Evolutionary conservation across 2,113 vertebrate genomes (phyloP).

Genomic region (Theristicus caerulescens): DNA sequence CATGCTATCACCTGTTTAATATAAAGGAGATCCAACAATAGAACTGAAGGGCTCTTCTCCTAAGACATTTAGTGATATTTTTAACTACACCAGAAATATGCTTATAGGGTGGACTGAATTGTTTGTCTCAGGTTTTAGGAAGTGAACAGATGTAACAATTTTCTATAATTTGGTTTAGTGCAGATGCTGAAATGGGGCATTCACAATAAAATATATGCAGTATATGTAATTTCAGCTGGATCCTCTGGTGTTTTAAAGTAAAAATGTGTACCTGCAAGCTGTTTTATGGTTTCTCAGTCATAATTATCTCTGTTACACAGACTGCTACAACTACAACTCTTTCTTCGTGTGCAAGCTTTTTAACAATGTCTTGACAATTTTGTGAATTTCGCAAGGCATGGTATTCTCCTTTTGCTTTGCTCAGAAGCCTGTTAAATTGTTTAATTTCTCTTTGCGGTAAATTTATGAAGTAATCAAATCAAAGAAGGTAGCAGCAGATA

Average conservation of each 20-base stretch:
- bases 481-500: constrained; percentile 45
- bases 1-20: background rate
- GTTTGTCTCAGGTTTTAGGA: constrained; percentile 70
- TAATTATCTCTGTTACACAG: constrained; percentile 80
- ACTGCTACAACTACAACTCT: constrained; percentile 72
- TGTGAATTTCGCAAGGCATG: constrained; percentile 65
- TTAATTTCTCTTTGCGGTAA: constrained; percentile 67
- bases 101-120: constrained; percentile 49
- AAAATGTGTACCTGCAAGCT: constrained; percentile 85
- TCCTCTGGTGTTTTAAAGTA: constrained; percentile 77
- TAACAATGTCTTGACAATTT: constrained; percentile 72
- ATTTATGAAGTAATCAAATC: constrained; percentile 64
- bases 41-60: background rate
- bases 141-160: constrained; percentile 79
- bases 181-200: constrained; percentile 76
- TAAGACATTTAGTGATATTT: constrained; percentile 17
- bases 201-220: constrained; percentile 79
- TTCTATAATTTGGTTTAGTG: constrained; percentile 76
- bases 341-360: constrained; percentile 67
- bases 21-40: background rate
- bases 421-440: constrained; percentile 65
- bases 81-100: constrained; percentile 43
- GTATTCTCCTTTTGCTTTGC: constrained; percentile 50
- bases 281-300: constrained; percentile 77
- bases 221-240: constrained; percentile 77